phyloP scores from a whole-genome alignment of 2,888 invertebrate genomes.

The Euphydryas editha region DNA sequence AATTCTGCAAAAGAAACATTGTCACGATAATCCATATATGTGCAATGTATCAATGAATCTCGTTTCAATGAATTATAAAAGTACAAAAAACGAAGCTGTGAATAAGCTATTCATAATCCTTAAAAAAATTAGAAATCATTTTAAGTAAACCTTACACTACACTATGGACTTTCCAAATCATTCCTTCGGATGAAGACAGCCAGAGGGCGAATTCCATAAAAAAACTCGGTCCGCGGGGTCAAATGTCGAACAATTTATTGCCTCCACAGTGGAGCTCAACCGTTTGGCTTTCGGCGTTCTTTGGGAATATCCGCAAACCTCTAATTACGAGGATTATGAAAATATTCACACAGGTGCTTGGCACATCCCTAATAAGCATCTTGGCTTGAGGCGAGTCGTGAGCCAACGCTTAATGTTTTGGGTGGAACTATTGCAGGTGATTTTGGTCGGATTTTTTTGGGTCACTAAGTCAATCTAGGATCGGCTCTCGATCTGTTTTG shows the following conservation, averaged over 20 bases:
- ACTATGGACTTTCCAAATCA: conserved; percentile 61
- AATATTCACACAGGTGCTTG: conserved; percentile 83
- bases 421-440: conserved; percentile 76
- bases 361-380: conserved; percentile 78
- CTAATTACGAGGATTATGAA: conserved; percentile 82
- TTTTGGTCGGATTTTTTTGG: conserved; percentile 60
- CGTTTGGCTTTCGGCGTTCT: conserved; percentile 71
- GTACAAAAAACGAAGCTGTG: no score
- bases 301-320: conserved; percentile 82
- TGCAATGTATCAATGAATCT: no score
- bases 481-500: conserved; percentile 43
- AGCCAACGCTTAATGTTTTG: conserved; percentile 70
- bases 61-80: no score
- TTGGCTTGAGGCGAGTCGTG: conserved; percentile 80
- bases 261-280: conserved; percentile 77
- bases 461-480: conserved; percentile 68
- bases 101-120: neutral
- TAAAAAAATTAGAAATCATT: neutral
- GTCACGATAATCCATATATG: no score
- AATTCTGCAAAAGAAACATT: no score
- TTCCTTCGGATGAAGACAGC: conserved; percentile 61
- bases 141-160: conserved; percentile 43
- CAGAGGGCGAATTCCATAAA: conserved; percentile 77
- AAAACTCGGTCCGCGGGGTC: conserved; percentile 71
- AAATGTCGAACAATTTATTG: conserved; percentile 84